A percentile compares a stretch with the other conserved stretches of the same genome.
phyloP scores from a whole-genome alignment of 2,113 vertebrate genomes.

The Tretioscincus oriximinensis region DNA sequence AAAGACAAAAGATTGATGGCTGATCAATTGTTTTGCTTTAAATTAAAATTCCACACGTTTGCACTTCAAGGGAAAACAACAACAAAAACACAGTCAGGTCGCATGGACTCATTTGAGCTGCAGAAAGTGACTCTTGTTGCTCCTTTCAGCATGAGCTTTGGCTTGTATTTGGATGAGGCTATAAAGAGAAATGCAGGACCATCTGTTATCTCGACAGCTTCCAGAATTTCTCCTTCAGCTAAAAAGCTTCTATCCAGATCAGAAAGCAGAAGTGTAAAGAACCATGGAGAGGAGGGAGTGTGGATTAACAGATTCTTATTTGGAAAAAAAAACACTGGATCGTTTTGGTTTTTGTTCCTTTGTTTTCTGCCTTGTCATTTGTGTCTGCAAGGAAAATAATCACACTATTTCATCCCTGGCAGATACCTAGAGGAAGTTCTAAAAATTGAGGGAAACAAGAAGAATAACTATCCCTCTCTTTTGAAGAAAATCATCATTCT shows the following conservation, averaged over 20 bases:
- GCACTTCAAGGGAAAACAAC: neutral
- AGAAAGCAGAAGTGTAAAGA: neutral
- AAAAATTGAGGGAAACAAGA: neutral
- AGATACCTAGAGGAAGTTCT: neutral
- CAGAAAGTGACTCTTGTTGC: neutral
- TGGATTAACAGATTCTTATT: neutral
- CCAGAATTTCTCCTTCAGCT: neutral
- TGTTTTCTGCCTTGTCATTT: neutral
- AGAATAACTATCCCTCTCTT: neutral
- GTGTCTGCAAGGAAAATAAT: neutral
- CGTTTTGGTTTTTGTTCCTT: neutral
- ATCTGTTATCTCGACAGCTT: neutral
- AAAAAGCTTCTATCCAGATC: neutral
- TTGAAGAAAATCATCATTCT: neutral
- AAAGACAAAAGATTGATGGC: neutral
- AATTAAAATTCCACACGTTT: neutral
- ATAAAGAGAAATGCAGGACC: neutral
- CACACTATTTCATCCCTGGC: neutral
- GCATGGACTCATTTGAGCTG: neutral
- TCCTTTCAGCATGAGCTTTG: neutral
- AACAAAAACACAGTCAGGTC: neutral
- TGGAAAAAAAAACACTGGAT: neutral
- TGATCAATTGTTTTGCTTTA: neutral
- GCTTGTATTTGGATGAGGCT: constrained; percentile 3
- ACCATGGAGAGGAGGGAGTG: too few species aligned